These are phyloP conservation scores for Lepilemur ruficaudatus DNA, from an alignment of 2,797 vertebrate genomes.

Conservation along the genomic window DNA sequence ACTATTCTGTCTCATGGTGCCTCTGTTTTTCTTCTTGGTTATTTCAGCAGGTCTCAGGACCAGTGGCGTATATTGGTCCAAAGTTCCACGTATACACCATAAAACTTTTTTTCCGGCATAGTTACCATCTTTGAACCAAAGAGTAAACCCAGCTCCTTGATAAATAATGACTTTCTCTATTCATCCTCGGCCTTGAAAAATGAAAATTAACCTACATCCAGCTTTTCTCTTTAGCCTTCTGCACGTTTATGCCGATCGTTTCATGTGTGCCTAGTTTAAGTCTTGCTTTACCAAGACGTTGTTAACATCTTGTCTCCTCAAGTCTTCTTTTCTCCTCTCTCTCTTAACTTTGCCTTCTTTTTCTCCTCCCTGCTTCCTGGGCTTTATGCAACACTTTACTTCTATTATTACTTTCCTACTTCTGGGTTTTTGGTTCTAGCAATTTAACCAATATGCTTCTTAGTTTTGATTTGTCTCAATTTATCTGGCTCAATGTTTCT, in stretches of 20 bases:
- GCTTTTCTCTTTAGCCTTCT: neutral
- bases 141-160: neutral
- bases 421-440: slow-evolving; percentile 15
- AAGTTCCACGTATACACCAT: neutral
- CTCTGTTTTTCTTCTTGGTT: neutral
- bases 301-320: neutral
- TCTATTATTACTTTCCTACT: neutral
- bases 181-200: neutral
- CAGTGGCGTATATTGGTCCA: neutral
- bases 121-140: neutral
- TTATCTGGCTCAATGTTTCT: neutral
- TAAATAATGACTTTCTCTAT: neutral
- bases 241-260: neutral
- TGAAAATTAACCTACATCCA: neutral
- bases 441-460: neutral
- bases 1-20: neutral
- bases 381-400: neutral
- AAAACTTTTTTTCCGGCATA: neutral
- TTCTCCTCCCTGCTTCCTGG: neutral
- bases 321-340: neutral
- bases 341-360: neutral
- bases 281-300: neutral
- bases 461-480: slow-evolving; percentile 21
- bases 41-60: neutral
- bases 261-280: neutral